A percentile compares a stretch with the other conserved stretches of the same genome.
phyloP scores from a whole-genome alignment of 1,140 invertebrate species.

The Leptestheria dahalacensis region DNA sequence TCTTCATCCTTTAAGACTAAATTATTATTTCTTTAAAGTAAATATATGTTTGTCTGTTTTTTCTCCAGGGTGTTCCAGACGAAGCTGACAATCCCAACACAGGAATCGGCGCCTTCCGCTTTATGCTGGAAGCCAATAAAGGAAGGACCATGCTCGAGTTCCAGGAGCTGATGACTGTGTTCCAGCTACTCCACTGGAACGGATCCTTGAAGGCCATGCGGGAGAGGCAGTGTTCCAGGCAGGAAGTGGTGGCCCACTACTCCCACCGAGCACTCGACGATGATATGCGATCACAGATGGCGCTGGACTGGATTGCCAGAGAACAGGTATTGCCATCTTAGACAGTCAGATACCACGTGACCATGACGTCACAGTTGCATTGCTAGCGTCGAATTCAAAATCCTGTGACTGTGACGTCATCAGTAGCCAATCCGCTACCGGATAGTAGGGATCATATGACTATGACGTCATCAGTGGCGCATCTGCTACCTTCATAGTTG shows the following conservation, averaged over 20 bases:
- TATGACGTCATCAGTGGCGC: too few relatives aligned
- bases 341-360: too few relatives aligned
- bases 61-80: slow-evolving; percentile 33
- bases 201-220: slow-evolving; percentile 73
- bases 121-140: slow-evolving; percentile 86
- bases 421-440: too few relatives aligned
- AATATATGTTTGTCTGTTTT: background rate
- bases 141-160: slow-evolving; percentile 90
- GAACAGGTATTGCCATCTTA: slow-evolving; percentile 21
- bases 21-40: background rate
- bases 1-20: background rate
- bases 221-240: slow-evolving; percentile 81
- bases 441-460: too few relatives aligned
- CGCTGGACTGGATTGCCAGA: slow-evolving; percentile 79
- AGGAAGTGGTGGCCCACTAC: slow-evolving; percentile 85
- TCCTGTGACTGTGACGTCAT: too few relatives aligned
- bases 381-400: too few relatives aligned
- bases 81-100: slow-evolving; percentile 46
- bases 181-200: slow-evolving; percentile 90
- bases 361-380: too few relatives aligned
- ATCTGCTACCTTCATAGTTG: too few relatives aligned
- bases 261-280: slow-evolving; percentile 74
- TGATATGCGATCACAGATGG: slow-evolving; percentile 92
- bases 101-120: slow-evolving; percentile 83
- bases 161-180: slow-evolving; percentile 92